A percentile compares a stretch with the other conserved stretches of the same genome.
Conservation (phyloP, 2,888 invertebrate genomes). For the Heliothis peltigera region DNA sequence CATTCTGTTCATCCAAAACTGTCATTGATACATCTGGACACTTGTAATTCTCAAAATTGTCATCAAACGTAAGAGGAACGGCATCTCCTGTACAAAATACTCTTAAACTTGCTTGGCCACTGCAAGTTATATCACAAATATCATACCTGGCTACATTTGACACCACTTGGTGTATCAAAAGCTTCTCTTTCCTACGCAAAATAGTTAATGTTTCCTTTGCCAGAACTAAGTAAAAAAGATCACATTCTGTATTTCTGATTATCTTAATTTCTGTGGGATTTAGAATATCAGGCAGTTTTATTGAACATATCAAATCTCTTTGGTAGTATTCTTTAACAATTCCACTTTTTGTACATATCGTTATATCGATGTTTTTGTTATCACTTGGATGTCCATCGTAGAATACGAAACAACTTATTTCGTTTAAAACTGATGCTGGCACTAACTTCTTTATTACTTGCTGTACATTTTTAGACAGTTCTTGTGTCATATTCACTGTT, state of each 20-base stretch:
- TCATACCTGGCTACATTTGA: slow-evolving; percentile 71
- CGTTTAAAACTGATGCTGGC: slow-evolving; percentile 71
- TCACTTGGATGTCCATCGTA: slow-evolving; percentile 81
- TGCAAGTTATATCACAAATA: slow-evolving; percentile 70
- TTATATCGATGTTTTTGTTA: slow-evolving; percentile 73
- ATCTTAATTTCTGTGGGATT: slow-evolving; percentile 69
- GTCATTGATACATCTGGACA: slow-evolving; percentile 54
- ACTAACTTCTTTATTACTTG: slow-evolving; percentile 71
- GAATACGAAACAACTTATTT: slow-evolving; percentile 76
- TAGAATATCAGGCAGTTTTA: slow-evolving; percentile 58
- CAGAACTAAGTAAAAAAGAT: slow-evolving; percentile 76
- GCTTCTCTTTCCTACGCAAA: slow-evolving; percentile 67
- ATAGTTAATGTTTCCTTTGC: slow-evolving; percentile 70
- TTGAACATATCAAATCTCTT: slow-evolving; percentile 69
- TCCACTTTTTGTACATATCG: slow-evolving; percentile 73
- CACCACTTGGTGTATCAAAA: slow-evolving; percentile 67
- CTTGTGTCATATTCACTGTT: slow-evolving; percentile 44
- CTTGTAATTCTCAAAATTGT: slow-evolving; percentile 72
- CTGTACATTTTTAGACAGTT: slow-evolving; percentile 66
- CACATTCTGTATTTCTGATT: slow-evolving; percentile 73
- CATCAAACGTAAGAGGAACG: slow-evolving; percentile 78
- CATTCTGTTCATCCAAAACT: slow-evolving; percentile 23
- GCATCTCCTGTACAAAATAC: slow-evolving; percentile 75
- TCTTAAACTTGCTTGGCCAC: slow-evolving; percentile 73
- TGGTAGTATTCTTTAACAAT: slow-evolving; percentile 79